Conservation (phyloP, 2,888 invertebrate species). For the Megalurothrips usitatus region DNA sequence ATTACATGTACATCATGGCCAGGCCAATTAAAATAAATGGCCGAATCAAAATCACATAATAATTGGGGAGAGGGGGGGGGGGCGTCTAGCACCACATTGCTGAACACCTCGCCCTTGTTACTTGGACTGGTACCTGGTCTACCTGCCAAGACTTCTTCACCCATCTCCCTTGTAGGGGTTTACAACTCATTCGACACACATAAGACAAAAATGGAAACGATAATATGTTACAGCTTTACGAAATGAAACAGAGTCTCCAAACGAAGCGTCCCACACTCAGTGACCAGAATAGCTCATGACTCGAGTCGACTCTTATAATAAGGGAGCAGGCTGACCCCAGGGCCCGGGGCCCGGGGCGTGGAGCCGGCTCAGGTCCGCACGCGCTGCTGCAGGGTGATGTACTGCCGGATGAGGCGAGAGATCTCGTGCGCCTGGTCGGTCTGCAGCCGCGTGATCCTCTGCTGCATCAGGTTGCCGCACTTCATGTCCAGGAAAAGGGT, state of each 20-base stretch:
- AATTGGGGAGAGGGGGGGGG: too few species aligned
- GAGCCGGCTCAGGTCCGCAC: slow-evolving; percentile 1
- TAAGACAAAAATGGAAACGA: too few species aligned
- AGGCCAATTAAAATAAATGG: slow-evolving; percentile 3
- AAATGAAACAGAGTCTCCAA: not conserved
- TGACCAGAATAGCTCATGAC: slow-evolving; percentile 26
- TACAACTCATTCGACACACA: too few species aligned
- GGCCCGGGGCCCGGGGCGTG: not conserved
- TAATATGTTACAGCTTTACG: not conserved
- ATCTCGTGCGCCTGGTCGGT: slow-evolving; percentile 98
- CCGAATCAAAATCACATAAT: slow-evolving; percentile 17
- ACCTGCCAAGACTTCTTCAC: too few species aligned
- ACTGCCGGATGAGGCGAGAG: slow-evolving; percentile 90
- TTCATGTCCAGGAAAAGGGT: slow-evolving; percentile 93
- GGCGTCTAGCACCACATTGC: too few species aligned
- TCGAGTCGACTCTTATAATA: not conserved
- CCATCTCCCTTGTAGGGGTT: too few species aligned
- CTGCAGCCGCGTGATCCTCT: slow-evolving; percentile 89
- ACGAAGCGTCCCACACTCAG: slow-evolving; percentile 3
- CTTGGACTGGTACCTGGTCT: too few species aligned
- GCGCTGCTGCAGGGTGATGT: slow-evolving; percentile 84
- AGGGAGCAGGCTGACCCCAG: not conserved
- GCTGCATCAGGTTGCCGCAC: slow-evolving; percentile 92
- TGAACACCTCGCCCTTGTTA: too few species aligned
- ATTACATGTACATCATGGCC: slow-evolving; percentile 11